These are phyloP conservation scores for Sebastes kiyomatsui DNA, from an alignment of 2,797 vertebrate genomes.

Conservation along the genomic window DNA sequence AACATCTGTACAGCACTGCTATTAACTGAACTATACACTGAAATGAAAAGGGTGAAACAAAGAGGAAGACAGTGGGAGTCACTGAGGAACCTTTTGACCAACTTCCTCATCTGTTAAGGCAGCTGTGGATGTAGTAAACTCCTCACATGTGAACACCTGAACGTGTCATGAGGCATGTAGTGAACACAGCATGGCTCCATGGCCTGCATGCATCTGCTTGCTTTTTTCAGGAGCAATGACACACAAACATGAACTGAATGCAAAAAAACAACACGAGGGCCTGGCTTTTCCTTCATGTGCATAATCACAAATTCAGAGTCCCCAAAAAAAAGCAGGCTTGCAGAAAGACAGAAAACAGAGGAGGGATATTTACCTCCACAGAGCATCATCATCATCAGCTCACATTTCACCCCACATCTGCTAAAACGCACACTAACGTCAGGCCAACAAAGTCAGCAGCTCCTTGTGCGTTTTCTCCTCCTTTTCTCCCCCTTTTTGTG, in stretches of 20 bases:
- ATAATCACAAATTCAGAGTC: neutral
- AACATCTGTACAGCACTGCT: neutral
- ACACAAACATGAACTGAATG: slow-evolving; percentile 1
- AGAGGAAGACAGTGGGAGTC: neutral
- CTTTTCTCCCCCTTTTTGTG: neutral
- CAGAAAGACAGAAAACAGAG: neutral
- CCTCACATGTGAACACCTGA: slow-evolving; percentile 29
- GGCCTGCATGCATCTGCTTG: slow-evolving; percentile 1
- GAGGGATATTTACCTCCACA: slow-evolving; percentile 29
- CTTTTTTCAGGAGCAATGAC: neutral
- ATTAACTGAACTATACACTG: neutral
- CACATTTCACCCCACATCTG: slow-evolving; percentile 34
- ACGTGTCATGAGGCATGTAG: slow-evolving; percentile 19
- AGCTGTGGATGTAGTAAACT: neutral
- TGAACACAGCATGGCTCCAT: slow-evolving; percentile 32
- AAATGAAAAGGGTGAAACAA: neutral
- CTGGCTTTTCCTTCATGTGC: neutral
- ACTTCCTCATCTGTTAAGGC: neutral
- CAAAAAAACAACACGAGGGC: neutral
- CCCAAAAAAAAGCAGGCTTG: neutral
- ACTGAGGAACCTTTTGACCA: neutral
- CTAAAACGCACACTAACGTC: neutral
- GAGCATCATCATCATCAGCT: slow-evolving; percentile 44
- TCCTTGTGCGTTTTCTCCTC: neutral
- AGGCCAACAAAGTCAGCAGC: neutral